Base-by-base conservation (phyloP, 1,140 invertebrate genomes). In the Trialeurodes vaporariorum region DNA sequence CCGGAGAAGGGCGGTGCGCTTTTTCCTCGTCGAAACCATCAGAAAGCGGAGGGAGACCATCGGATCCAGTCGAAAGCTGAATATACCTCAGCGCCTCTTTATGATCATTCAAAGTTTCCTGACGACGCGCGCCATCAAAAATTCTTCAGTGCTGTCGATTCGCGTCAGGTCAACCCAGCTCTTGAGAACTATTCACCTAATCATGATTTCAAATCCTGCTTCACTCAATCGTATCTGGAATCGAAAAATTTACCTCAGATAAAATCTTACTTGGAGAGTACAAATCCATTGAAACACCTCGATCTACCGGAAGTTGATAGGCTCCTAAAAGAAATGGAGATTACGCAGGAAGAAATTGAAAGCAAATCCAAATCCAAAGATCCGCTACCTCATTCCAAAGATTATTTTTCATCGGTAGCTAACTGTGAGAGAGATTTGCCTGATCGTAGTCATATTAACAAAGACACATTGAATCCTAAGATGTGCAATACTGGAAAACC, bases 301-400 rank as follows among this genome's bases (percentile, higher is more conserved):
- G 79, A 77, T 69, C 69, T 82, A 9, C 70, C 74, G 0, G 78
- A 81, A 65, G 78, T 81, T 13, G 76, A 81, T 22, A 71, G 77
- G 58, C 61, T 80, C 25, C 70, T 81, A 9, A 75, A 76, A 63
- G 77, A 81, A 68, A 78, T 82, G 73, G 79, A 81, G 60, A 72
- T 70, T 25, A 77, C 78, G 0, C 78, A 81, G 40, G 71, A 74
- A 25, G 75, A 77, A 69, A 75, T 75, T 22, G 69, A 70, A 67
- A 68, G 71, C 1, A 74, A 73, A 64, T 62, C 74, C 9, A 69
- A 69, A 59, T 27, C 34, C 2, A 67, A 22, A 49, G 25, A 62
- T 59, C 49, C 63, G 67, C 64, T 25, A n/a, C 49, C 25, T 59
- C 21, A 13, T 34, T 23, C 25, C 9, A 66, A 27, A 40, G 12